phyloP scores from a whole-genome alignment of 2,797 vertebrate species.

The Tapera naevia region DNA sequence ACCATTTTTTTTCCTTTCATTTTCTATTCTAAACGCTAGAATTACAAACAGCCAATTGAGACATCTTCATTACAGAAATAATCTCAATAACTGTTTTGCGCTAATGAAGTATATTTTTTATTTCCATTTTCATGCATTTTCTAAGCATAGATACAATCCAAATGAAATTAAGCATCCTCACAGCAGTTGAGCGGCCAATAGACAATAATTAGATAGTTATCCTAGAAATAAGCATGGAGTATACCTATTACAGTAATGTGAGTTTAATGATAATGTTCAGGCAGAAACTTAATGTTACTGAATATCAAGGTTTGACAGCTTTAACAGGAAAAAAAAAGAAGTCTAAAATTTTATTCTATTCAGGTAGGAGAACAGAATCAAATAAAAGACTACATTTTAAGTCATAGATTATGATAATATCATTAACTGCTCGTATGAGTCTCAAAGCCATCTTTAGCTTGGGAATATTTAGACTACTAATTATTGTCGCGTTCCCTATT shows the following conservation, averaged over 20 bases:
- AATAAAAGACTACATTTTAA: neutral
- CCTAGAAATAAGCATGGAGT: neutral
- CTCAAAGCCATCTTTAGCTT: neutral
- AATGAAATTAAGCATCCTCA: constrained; percentile 9
- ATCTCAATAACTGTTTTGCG: neutral
- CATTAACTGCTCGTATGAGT: neutral
- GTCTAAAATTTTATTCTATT: neutral
- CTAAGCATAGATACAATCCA: neutral
- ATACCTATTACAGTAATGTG: neutral
- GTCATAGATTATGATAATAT: neutral
- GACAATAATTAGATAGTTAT: constrained; percentile 23
- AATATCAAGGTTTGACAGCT: neutral
- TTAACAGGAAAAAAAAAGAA: neutral
- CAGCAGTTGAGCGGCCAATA: neutral
- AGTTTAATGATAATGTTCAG: constrained; percentile 11
- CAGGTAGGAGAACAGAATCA: neutral
- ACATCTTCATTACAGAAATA: neutral
- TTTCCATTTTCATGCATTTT: neutral
- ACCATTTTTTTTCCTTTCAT: neutral
- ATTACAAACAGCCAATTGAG: neutral
- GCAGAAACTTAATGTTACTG: neutral
- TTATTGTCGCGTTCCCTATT: neutral
- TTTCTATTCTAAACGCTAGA: neutral
- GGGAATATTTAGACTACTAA: constrained; percentile 25
- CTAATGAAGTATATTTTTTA: neutral